Evolutionary conservation across 2,113 vertebrate species (phyloP).

Genomic region (Eupsittula cactorum): DNA sequence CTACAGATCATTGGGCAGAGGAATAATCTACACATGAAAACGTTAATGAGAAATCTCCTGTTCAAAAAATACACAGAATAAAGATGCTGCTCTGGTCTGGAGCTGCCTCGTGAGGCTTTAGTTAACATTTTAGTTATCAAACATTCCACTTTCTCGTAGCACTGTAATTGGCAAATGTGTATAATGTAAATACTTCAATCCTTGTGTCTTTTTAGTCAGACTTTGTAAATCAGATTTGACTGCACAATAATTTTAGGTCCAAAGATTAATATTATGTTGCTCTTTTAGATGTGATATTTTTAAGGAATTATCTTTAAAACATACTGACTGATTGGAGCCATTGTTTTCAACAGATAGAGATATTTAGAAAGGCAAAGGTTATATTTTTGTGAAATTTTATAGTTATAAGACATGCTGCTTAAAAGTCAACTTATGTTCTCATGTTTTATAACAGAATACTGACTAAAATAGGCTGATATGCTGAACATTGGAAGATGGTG

Average conservation of each 20-base stretch:
- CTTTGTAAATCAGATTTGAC: slow-evolving; percentile 59
- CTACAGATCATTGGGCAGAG: slow-evolving; percentile 30
- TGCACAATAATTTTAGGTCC: slow-evolving; percentile 57
- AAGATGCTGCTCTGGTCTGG: slow-evolving; percentile 53
- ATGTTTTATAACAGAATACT: slow-evolving; percentile 54
- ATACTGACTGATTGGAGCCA: slow-evolving; percentile 10
- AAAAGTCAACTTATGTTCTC: slow-evolving; percentile 48
- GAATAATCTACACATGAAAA: slow-evolving; percentile 35
- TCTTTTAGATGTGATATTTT: slow-evolving; percentile 72
- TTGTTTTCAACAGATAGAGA: slow-evolving; percentile 57
- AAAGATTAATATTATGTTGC: slow-evolving; percentile 53
- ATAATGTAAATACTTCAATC: slow-evolving; percentile 73
- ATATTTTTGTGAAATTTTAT: slow-evolving; percentile 68
- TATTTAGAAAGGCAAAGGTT: slow-evolving; percentile 58
- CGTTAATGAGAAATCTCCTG: slow-evolving; percentile 22
- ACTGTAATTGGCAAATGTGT: slow-evolving; percentile 69
- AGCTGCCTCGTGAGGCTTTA: slow-evolving; percentile 54
- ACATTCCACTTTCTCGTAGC: slow-evolving; percentile 67
- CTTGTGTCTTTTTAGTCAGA: slow-evolving; percentile 59
- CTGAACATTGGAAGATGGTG: slow-evolving; percentile 23
- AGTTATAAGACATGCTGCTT: slow-evolving; percentile 64
- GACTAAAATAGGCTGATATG: slow-evolving; percentile 22
- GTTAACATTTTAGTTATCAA: slow-evolving; percentile 39
- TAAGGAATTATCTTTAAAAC: slow-evolving; percentile 57
- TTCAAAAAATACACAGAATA: not conserved